phyloP scores from a whole-genome alignment of 2,797 vertebrate species.

The Sparidentex hasta region DNA sequence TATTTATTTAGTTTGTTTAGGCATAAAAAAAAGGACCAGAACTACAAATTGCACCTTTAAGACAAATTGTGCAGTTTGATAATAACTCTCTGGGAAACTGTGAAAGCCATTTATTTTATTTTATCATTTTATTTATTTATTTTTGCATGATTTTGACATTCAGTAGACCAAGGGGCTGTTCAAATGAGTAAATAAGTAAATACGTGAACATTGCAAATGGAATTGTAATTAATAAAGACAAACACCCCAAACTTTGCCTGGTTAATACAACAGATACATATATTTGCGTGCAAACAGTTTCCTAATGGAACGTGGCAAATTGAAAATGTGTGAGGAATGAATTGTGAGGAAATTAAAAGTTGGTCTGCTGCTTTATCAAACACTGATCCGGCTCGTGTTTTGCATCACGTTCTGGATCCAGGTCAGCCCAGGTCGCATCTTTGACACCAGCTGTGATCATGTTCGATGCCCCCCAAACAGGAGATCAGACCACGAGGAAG shows the following conservation, averaged over 20 bases:
- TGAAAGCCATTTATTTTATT: neutral
- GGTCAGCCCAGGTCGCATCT: neutral
- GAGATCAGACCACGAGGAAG: neutral
- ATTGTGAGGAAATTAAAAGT: neutral
- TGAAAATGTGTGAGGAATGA: neutral
- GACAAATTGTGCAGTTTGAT: no score
- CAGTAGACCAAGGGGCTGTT: neutral
- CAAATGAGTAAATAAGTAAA: neutral
- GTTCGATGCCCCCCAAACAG: neutral
- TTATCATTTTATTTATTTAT: no score
- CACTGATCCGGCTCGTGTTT: neutral
- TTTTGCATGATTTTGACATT: neutral
- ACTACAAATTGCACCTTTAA: no score
- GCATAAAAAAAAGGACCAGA: no score
- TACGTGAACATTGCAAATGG: neutral
- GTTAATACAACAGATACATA: neutral
- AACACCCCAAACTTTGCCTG: neutral
- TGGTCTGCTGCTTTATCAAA: neutral
- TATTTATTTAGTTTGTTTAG: no score
- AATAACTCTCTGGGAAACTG: neutral
- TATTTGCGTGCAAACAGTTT: neutral
- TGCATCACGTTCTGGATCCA: neutral
- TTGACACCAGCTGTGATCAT: conserved; percentile 3
- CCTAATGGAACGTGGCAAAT: neutral
- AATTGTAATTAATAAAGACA: neutral